Base-by-base conservation (phyloP, 1,140 invertebrate species). In the Dreissena polymorpha region DNA sequence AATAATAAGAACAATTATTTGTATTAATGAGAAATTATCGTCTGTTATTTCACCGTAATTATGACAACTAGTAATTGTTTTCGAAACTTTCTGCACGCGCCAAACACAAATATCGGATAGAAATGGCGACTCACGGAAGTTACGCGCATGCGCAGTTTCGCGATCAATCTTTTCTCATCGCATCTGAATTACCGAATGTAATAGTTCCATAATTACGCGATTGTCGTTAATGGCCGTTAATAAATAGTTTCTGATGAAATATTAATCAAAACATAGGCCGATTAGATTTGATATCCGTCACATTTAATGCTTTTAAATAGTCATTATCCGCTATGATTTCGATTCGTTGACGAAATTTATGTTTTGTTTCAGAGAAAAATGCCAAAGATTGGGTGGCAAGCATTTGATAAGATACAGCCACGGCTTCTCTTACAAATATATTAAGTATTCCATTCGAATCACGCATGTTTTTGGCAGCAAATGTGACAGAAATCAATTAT, bases 1-100 rank as follows among this genome's bases (percentile, higher is more conserved):
- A 78, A 69, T 78, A 78, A 78, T 78, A 78, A 69, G 76, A 39
- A 27, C 68, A 78, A 78, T 78, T 65, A 78, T 60, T 51, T 64
- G 57, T 68, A 78, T 78, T 78, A 78, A 49, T 53, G 23, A 53
- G 76, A 49, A 67, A 78, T 78, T 78, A 78, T 78, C 51, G 64
- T 10, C 63, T 69, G 76, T 78, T 65, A 57, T 78, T 78, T 78
- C 67, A 70, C 49, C 53, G 53, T 53, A 21, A 21, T 39, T 55
- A 69, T 69, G 76, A 78, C 68, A 67, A 12, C 53, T 65, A 3
- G 76, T 39, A 64, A 78, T 68, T 60, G 39, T 39, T 64, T 68
- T 64, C 76, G 76, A 64, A 65, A 53, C 63, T 60, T 57, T 57
- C 39, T 29, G n/a, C 76, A 78, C 76, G 76, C 68, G 76, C 65